A percentile compares a stretch with the other conserved stretches of the same genome.
Conservation (phyloP, 2,888 invertebrate species). For the Tenthredo scrophulariae region DNA sequence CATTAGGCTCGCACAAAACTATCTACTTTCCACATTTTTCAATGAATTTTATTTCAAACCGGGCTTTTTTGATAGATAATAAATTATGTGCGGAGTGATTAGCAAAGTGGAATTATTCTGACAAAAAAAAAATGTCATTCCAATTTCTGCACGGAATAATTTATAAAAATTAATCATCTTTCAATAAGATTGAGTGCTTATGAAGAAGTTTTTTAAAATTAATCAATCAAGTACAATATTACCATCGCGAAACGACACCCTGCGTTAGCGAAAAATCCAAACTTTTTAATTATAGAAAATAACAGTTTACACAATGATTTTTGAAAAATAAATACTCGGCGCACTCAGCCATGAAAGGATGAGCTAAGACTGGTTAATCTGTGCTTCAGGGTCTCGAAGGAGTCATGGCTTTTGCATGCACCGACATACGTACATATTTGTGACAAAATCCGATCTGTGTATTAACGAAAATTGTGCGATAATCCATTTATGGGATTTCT, state of each 20-base stretch:
- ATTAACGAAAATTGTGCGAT: constrained; percentile 52
- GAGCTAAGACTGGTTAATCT: too few relatives aligned
- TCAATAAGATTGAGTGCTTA: background rate
- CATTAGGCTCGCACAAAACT: background rate
- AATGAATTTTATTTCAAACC: too few relatives aligned
- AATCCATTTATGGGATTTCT: constrained; percentile 29
- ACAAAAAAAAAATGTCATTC: too few relatives aligned
- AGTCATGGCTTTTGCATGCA: background rate
- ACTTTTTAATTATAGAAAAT: background rate
- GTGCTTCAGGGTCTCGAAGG: background rate
- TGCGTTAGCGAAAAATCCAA: background rate
- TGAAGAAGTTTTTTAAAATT: background rate
- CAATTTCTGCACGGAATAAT: background rate
- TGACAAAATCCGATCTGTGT: background rate
- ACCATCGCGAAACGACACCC: background rate
- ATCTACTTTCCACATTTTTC: too few relatives aligned
- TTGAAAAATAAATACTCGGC: too few relatives aligned
- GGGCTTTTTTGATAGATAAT: too few relatives aligned
- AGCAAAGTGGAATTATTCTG: too few relatives aligned
- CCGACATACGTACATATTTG: background rate
- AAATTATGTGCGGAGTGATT: too few relatives aligned
- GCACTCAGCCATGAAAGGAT: too few relatives aligned
- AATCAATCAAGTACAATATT: background rate
- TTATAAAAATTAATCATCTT: background rate
- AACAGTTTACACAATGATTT: too few relatives aligned